These are phyloP conservation scores for Ashinkailepas kermadecensis DNA, from an alignment of 2,888 invertebrate genomes.

Conservation along the genomic window DNA sequence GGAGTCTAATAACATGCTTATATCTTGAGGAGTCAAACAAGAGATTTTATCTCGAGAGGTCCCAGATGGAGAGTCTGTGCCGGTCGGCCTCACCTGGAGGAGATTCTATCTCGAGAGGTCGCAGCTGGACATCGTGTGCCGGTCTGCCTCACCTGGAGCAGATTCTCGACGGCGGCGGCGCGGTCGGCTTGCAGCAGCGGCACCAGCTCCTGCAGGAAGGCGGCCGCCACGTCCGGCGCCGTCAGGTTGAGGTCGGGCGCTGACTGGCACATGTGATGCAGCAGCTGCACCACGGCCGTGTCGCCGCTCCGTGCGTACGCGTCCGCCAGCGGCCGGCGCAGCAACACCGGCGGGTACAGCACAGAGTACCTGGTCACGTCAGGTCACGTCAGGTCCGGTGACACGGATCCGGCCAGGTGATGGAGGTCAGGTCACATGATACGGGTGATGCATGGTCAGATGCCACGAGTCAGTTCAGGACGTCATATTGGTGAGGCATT, in stretches of 20 bases:
- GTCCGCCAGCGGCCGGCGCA: background rate
- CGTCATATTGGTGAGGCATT: too few species aligned
- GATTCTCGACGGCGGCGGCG: background rate
- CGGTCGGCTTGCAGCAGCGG: background rate
- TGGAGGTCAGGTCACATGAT: too few species aligned
- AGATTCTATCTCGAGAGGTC: too few species aligned
- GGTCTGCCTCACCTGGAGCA: background rate
- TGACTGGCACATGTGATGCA: conserved; percentile 1
- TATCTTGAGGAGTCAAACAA: too few species aligned
- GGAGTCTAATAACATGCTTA: too few species aligned
- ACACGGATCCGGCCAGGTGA: too few species aligned
- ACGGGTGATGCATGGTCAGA: too few species aligned
- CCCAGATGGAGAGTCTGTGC: too few species aligned
- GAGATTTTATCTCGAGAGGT: too few species aligned
- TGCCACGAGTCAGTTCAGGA: too few species aligned
- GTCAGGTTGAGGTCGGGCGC: conserved; percentile 1
- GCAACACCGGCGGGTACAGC: background rate
- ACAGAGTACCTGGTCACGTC: background rate
- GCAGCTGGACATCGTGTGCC: too few species aligned
- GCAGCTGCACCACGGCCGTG: background rate
- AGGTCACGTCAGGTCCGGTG: background rate
- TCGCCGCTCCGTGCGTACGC: background rate
- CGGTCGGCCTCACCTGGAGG: too few species aligned
- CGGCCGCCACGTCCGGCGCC: background rate
- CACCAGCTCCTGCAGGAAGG: background rate